phyloP scores from a whole-genome alignment of 2,797 vertebrate species.

The Clarias pachynema region DNA sequence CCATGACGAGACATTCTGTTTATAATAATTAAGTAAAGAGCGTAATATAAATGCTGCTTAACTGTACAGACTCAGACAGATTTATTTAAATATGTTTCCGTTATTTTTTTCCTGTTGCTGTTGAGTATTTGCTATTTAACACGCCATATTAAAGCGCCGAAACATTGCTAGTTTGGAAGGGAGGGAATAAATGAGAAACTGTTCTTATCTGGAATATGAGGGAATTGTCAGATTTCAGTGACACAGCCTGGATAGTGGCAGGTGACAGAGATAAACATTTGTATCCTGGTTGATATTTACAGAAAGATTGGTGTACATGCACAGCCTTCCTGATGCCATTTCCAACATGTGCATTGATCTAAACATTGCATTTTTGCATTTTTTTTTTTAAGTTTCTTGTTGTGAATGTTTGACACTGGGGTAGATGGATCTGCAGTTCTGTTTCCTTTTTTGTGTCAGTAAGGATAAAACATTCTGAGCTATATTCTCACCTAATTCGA shows the following conservation, averaged over 20 bases:
- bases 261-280: constrained; percentile 33
- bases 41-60: not conserved
- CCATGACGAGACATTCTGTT: not conserved
- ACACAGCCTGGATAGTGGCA: constrained; percentile 30
- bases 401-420: constrained; percentile 17
- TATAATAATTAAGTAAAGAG: not conserved
- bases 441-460: constrained; percentile 30
- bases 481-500: constrained; percentile 38
- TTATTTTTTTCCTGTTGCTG: not conserved
- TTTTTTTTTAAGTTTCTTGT: constrained; percentile 23
- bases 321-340: constrained; percentile 40
- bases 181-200: constrained; percentile 29
- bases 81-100: not conserved
- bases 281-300: constrained; percentile 32
- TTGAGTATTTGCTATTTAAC: not conserved
- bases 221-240: constrained; percentile 36
- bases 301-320: constrained; percentile 19
- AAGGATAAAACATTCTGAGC: constrained; percentile 35
- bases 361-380: constrained; percentile 19
- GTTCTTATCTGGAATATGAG: constrained; percentile 38
- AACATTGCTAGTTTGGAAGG: not conserved
- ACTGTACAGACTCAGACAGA: not conserved
- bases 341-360: constrained; percentile 25
- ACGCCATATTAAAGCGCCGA: not conserved
- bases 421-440: constrained; percentile 3